A percentile compares a stretch with the other conserved stretches of the same genome.
Evolutionary conservation across 2,888 invertebrate species (phyloP).

Genomic region (Ryuthela nishihirai): DNA sequence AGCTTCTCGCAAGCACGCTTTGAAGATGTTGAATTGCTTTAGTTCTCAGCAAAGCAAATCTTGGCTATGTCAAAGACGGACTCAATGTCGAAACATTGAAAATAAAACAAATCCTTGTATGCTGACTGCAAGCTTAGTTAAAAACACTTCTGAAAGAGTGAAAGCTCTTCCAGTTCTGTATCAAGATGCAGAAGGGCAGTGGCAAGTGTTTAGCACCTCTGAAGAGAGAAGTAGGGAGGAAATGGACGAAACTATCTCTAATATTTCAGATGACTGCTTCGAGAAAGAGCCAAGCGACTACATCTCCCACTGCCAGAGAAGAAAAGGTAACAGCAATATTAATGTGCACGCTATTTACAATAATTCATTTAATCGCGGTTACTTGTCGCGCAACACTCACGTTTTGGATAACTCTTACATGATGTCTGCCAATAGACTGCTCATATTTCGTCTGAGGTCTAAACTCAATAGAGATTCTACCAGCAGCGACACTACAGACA

Average conservation of each 20-base stretch:
- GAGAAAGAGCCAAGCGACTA: constrained; percentile 3
- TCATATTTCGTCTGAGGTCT: constrained; percentile 19
- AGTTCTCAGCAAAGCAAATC: constrained; percentile 13
- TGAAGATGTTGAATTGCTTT: constrained; percentile 14
- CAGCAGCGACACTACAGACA: constrained; percentile 33
- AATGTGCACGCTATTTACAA: constrained; percentile 33
- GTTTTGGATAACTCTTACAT: constrained; percentile 1
- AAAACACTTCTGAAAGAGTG: constrained; percentile 24
- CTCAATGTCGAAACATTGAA: constrained; percentile 8
- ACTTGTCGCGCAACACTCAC: constrained; percentile 2
- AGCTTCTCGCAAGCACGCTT: constrained; percentile 60
- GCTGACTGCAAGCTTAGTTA: constrained; percentile 24
- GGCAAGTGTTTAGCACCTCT: constrained; percentile 28
- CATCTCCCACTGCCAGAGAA: constrained; percentile 3
- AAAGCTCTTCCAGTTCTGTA: constrained; percentile 25
- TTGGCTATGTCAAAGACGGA: constrained; percentile 16
- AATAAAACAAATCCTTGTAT: constrained; percentile 17
- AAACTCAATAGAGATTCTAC: constrained; percentile 26
- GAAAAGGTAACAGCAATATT: constrained; percentile 3
- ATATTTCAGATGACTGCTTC: constrained; percentile 15
- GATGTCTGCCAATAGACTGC: constrained; percentile 1
- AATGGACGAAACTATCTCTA: constrained; percentile 19
- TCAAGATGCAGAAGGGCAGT: constrained; percentile 23
- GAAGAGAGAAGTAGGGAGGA: constrained; percentile 31
- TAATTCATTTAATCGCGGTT: constrained; percentile 11